Evolutionary conservation across 2,797 vertebrate species (phyloP).

Genomic region (Huso huso): DNA sequence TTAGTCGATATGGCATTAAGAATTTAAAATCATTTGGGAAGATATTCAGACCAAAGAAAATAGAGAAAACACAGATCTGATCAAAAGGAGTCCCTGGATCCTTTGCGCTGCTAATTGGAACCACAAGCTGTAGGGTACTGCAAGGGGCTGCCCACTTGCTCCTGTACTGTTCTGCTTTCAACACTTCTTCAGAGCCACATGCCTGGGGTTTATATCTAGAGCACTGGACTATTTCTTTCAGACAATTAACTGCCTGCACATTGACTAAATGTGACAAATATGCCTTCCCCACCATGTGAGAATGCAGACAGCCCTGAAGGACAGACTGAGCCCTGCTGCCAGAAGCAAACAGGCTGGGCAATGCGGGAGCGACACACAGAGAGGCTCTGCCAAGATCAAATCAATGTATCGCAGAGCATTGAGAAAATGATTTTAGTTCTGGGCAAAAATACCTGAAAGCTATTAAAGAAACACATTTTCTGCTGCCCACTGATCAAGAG

Average conservation of each 20-base stretch:
- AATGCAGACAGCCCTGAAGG: slow-evolving; percentile 25
- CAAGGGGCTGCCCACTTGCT: background rate
- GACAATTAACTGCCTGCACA: slow-evolving; percentile 14
- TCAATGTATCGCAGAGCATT: slow-evolving; percentile 13
- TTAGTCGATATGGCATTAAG: too few relatives aligned
- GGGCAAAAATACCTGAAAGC: slow-evolving; percentile 2
- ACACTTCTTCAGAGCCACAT: background rate
- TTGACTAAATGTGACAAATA: slow-evolving; percentile 16
- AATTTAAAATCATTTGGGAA: too few relatives aligned
- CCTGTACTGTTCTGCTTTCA: background rate
- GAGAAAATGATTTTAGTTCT: background rate
- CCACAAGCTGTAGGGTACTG: slow-evolving; percentile 1
- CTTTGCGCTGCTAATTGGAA: too few relatives aligned
- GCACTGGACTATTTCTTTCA: slow-evolving; percentile 1
- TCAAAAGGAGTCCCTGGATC: too few relatives aligned
- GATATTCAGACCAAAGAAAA: too few relatives aligned
- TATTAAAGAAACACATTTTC: slow-evolving; percentile 9
- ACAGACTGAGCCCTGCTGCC: slow-evolving; percentile 30
- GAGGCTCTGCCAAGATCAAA: slow-evolving; percentile 12
- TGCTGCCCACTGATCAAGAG: background rate
- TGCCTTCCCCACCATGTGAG: slow-evolving; percentile 6
- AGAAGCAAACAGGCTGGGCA: slow-evolving; percentile 22
- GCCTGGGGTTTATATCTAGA: slow-evolving; percentile 2
- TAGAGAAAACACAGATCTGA: too few relatives aligned
- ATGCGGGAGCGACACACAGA: background rate